Evolutionary conservation across 2,888 invertebrate species (phyloP), one percentile per base, ranked within the genome.

Genomic region (Eupithecia dodoneata): DNA sequence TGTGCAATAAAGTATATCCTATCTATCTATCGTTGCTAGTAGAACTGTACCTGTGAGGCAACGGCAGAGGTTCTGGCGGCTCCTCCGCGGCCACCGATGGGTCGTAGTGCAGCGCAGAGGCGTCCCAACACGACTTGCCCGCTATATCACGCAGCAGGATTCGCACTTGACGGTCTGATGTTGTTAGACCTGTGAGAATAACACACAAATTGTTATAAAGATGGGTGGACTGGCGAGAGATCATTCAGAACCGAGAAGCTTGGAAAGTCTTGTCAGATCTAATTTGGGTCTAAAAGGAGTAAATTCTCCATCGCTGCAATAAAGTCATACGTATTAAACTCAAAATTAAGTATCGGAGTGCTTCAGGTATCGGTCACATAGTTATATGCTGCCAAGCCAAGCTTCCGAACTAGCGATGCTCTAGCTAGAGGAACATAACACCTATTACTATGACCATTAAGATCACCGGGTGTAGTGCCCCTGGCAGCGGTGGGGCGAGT

Each of bases 101-200:
- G 85, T 97, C 97, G 88, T 97, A 97, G 92, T 98, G 98, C 0
- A 99, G 95, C 78, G 99, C 97, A 0, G 98, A 98, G 63, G 98
- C 98, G 92, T 99, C 99, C 99, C 99, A 99, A 85, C 98, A 98
- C 72, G 98, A 98, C 94, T 99, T 99, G 72, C 99, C 99, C 49
- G 98, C 97, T 75, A 99, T 96, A 93, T 99, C 99, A 10, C 99
- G 96, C 79, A 99, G 94, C 15, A 99, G 94, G 42, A 99, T 97
- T 55, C 99, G 96, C 75, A 98, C 98, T 95, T 97, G 97, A 71
- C 97, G 97, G 83, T 97, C 97, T 6, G 98, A 97, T 0, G 98
- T 98, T 74, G 97, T 96, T 55, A 98, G 92, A 13, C 98, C 98
- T 85, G 96, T 3, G 9, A 6, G 2, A n/a, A 59, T 9, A 18